phyloP scores from a whole-genome alignment of 2,888 invertebrate genomes.

The Nomada flava region DNA sequence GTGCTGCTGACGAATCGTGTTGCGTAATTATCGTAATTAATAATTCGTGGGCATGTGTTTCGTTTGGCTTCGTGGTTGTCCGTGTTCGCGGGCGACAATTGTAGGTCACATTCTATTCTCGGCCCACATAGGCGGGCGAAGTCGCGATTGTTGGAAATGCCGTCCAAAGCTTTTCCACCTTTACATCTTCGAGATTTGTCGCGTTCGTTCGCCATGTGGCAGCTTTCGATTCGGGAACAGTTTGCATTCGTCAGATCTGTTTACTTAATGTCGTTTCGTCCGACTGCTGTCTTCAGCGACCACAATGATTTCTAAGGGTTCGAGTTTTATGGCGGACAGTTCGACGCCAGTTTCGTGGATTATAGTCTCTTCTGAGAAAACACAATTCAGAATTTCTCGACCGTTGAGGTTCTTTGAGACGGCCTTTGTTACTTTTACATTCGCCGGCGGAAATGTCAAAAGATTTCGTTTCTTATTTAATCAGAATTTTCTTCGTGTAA shows the following conservation, averaged over 20 bases:
- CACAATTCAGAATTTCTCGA: background rate
- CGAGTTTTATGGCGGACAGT: background rate
- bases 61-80: constrained; percentile 31
- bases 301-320: background rate
- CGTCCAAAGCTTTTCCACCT: constrained; percentile 33
- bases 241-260: constrained; percentile 42
- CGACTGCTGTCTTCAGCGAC: constrained; percentile 19
- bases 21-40: constrained; percentile 24
- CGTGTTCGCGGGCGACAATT: constrained; percentile 49
- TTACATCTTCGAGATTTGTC: constrained; percentile 35
- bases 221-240: constrained; percentile 15
- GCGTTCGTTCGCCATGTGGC: constrained; percentile 2
- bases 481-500: background rate
- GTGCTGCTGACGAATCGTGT: background rate
- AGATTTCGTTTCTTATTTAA: background rate
- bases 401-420: background rate
- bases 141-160: constrained; percentile 46
- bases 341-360: background rate
- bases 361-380: background rate
- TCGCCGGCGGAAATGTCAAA: background rate
- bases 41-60: constrained; percentile 44
- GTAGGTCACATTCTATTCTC: constrained; percentile 56
- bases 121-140: constrained; percentile 8
- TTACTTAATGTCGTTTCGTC: constrained; percentile 36
- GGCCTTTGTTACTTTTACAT: background rate